Evolutionary conservation across 2,113 vertebrate species (phyloP).

Genomic region (Anas platyrhynchos): DNA sequence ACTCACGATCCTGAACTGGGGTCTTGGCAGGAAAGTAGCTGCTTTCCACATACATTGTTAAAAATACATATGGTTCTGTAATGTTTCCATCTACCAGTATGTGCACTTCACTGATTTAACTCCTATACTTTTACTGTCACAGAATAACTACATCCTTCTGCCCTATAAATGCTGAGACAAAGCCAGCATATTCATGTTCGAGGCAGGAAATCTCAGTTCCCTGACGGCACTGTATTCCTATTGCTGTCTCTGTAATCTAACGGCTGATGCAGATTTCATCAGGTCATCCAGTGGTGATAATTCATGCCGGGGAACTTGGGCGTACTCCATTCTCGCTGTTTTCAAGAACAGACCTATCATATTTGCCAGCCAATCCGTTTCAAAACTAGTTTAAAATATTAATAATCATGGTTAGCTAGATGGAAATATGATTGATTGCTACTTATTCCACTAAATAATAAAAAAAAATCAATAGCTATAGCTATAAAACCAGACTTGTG

Average conservation of each 20-base stretch:
- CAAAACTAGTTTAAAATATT: conserved; percentile 59
- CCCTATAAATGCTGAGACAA: conserved; percentile 15
- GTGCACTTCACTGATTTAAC: conserved; percentile 4
- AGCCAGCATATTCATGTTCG: conserved; percentile 11
- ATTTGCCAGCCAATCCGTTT: conserved; percentile 22
- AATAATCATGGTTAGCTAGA: conserved; percentile 47
- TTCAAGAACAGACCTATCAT: conserved; percentile 3
- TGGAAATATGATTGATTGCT: conserved; percentile 55
- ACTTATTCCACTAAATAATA: conserved; percentile 53
- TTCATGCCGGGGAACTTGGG: conserved; percentile 5
- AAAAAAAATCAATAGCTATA: conserved; percentile 35
- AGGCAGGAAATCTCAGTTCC: conserved; percentile 16
- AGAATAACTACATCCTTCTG: not conserved
- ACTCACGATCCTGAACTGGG: not conserved
- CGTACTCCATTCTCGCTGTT: not conserved
- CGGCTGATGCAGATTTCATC: conserved; percentile 39
- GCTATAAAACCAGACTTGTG: conserved; percentile 34
- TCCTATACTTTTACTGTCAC: not conserved
- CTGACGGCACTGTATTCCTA: conserved; percentile 8
- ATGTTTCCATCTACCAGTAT: not conserved
- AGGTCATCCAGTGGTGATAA: conserved; percentile 31
- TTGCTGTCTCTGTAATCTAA: conserved; percentile 18
- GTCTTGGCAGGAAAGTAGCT: conserved; percentile 31
- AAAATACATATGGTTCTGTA: not conserved
- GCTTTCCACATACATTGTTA: not conserved